These are phyloP conservation scores for Eptesicus fuscus DNA, from an alignment of 2,113 vertebrate genomes.

Conservation along the genomic window DNA sequence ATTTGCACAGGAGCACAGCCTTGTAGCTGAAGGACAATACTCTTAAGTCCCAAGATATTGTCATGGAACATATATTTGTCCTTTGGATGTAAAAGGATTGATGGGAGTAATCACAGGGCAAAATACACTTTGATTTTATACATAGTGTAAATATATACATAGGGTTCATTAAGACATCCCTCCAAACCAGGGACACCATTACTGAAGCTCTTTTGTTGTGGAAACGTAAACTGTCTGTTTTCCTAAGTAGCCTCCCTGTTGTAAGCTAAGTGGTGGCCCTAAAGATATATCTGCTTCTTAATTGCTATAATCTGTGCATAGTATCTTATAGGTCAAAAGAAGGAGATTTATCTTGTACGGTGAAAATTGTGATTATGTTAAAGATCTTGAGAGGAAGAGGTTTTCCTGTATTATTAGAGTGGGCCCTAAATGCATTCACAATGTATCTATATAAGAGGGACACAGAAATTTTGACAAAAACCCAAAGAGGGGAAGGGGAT, in stretches of 20 bases:
- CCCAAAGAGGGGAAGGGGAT: fast-evolving
- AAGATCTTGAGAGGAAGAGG: background rate
- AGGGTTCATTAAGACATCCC: background rate
- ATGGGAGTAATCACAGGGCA: background rate
- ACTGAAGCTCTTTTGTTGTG: background rate
- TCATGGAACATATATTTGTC: fast-evolving
- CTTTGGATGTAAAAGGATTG: background rate
- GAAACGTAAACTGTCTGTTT: background rate
- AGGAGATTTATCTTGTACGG: background rate
- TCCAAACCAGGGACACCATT: background rate
- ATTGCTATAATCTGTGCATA: background rate
- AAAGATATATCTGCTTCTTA: background rate
- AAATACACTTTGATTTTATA: background rate
- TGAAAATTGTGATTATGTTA: background rate
- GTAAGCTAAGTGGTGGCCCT: too few species aligned
- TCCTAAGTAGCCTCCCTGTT: background rate
- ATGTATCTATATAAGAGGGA: background rate
- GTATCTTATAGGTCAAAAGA: background rate
- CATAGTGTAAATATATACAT: background rate
- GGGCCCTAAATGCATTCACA: background rate
- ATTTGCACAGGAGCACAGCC: background rate
- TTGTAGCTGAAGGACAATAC: background rate
- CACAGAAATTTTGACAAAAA: background rate
- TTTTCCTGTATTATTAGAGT: background rate
- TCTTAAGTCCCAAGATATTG: background rate